phyloP scores from a whole-genome alignment of 2,888 invertebrate species.

The Stratiomys singularior region DNA sequence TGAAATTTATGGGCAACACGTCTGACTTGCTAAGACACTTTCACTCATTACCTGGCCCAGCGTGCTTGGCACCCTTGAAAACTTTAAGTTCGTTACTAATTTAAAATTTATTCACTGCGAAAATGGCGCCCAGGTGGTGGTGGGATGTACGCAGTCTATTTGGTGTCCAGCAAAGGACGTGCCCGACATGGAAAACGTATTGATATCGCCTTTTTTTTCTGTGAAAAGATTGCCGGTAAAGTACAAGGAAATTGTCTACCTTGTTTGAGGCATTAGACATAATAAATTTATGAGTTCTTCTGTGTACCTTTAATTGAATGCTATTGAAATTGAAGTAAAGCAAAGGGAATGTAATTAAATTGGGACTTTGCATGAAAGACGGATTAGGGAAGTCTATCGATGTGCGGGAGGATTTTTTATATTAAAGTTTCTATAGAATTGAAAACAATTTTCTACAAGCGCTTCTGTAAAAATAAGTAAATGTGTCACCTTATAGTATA shows the following conservation, averaged over 20 bases:
- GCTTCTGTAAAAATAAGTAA: too few relatives aligned
- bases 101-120: conserved; percentile 22
- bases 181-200: background rate
- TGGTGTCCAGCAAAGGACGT: background rate
- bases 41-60: conserved; percentile 13
- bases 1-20: conserved; percentile 21
- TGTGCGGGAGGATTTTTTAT: too few relatives aligned
- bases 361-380: too few relatives aligned
- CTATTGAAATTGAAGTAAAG: background rate
- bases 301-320: background rate
- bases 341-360: too few relatives aligned
- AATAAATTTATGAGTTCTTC: conserved; percentile 20
- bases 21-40: conserved; percentile 30
- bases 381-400: too few relatives aligned
- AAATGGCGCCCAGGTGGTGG: background rate
- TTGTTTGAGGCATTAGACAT: background rate
- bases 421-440: too few relatives aligned
- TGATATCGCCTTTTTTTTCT: background rate
- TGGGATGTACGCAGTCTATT: too few relatives aligned
- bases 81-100: conserved; percentile 14
- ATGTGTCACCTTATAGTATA: too few relatives aligned
- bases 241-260: background rate
- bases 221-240: background rate
- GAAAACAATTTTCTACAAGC: too few relatives aligned
- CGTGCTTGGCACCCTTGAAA: background rate